A percentile compares a stretch with the other conserved stretches of the same genome.
phyloP scores from a whole-genome alignment of 2,888 invertebrate genomes.

The Autographa gamma region DNA sequence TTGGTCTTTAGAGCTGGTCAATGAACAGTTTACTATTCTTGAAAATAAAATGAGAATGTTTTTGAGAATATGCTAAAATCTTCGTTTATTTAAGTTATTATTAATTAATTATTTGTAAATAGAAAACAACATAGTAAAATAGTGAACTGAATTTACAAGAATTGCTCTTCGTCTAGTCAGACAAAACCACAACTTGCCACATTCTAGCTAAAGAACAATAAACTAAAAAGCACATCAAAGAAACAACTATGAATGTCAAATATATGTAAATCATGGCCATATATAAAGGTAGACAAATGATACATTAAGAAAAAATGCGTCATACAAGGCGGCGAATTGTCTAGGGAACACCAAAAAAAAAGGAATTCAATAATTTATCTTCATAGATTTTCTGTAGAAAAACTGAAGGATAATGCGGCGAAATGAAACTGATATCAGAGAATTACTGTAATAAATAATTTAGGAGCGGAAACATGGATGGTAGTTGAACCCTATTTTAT shows the following conservation, averaged over 20 bases:
- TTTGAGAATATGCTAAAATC: too few species aligned
- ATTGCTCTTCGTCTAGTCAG: too few species aligned
- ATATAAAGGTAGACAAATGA: slow-evolving; percentile 34
- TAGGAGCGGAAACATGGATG: slow-evolving; percentile 40
- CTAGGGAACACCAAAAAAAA: slow-evolving; percentile 35
- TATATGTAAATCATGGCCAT: slow-evolving; percentile 8
- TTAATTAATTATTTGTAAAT: too few species aligned
- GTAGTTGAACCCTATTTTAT: slow-evolving; percentile 40
- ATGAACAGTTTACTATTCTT: neutral
- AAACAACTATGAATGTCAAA: slow-evolving; percentile 3
- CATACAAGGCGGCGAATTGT: slow-evolving; percentile 25
- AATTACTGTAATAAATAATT: slow-evolving; percentile 59
- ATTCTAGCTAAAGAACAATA: neutral
- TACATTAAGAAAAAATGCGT: slow-evolving; percentile 35
- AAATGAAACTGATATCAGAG: slow-evolving; percentile 54
- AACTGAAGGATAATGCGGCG: slow-evolving; percentile 41
- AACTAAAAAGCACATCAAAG: neutral
- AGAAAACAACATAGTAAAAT: too few species aligned
- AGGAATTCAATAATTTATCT: slow-evolving; percentile 20
- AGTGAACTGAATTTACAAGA: too few species aligned
- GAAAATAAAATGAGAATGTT: neutral
- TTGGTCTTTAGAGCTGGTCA: neutral
- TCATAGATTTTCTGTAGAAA: slow-evolving; percentile 44
- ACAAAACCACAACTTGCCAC: too few species aligned
- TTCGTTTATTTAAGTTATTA: too few species aligned